A percentile compares a stretch with the other conserved stretches of the same genome.
Conservation (phyloP, 2,797 vertebrate genomes). For the Rhynchonycteris naso region DNA sequence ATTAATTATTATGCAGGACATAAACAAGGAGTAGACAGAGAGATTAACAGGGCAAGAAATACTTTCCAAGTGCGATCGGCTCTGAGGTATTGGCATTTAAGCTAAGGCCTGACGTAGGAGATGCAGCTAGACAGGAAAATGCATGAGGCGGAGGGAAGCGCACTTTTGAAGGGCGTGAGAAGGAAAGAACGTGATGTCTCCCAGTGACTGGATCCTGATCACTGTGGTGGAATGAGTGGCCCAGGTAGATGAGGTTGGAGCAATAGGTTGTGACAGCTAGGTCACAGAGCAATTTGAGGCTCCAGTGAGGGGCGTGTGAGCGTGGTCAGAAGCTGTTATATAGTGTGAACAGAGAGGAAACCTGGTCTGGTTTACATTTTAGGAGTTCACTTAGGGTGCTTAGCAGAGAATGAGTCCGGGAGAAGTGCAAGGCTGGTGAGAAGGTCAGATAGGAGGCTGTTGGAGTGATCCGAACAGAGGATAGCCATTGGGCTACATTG, state of each 20-base stretch:
- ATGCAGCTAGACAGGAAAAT: not conserved
- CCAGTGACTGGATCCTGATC: too few relatives aligned
- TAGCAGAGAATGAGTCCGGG: not conserved
- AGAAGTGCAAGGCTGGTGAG: not conserved
- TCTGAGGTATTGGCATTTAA: not conserved
- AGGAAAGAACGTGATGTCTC: not conserved
- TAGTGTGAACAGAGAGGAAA: not conserved
- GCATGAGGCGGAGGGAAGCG: not conserved
- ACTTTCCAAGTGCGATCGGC: not conserved
- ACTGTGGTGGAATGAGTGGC: not conserved
- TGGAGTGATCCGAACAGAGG: not conserved
- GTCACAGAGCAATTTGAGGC: not conserved
- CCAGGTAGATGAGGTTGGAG: not conserved
- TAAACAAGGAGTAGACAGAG: not conserved
- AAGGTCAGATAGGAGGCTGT: not conserved
- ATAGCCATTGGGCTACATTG: not conserved
- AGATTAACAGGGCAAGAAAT: not conserved
- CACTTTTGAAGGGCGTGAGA: fast-evolving
- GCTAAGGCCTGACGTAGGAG: not conserved
- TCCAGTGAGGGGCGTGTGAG: not conserved
- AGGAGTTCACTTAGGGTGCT: not conserved
- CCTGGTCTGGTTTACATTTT: not conserved
- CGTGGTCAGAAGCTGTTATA: not conserved
- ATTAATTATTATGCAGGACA: not conserved
- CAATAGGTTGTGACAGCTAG: not conserved